These are phyloP conservation scores for Pseudonaja textilis DNA, from an alignment of 2,113 vertebrate species.

Conservation along the genomic window DNA sequence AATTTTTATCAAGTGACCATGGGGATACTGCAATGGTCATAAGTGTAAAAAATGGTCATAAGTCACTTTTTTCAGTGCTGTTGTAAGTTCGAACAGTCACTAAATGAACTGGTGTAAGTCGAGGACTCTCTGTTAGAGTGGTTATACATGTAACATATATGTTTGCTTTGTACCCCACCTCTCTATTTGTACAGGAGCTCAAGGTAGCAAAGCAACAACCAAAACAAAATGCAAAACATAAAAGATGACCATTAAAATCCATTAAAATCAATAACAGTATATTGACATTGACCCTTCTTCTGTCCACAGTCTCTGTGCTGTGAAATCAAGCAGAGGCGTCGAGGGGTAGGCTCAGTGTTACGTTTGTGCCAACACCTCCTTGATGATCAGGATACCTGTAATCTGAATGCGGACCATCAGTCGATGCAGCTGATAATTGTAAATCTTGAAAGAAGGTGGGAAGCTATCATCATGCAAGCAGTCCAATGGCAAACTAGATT, in stretches of 20 bases:
- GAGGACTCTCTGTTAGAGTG: neutral
- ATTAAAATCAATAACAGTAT: neutral
- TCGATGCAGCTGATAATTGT: conserved; percentile 91
- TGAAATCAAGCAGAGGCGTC: conserved; percentile 86
- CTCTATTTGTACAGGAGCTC: neutral
- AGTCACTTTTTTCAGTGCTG: too few relatives aligned
- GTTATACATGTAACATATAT: neutral
- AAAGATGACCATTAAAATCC: neutral
- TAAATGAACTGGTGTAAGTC: too few relatives aligned
- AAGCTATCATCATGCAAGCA: conserved; percentile 97
- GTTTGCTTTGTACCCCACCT: neutral
- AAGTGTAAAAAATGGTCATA: too few relatives aligned
- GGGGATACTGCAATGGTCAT: too few relatives aligned
- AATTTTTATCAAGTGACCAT: too few relatives aligned
- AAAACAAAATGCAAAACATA: neutral
- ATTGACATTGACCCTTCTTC: conserved; percentile 40
- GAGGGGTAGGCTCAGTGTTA: conserved; percentile 88
- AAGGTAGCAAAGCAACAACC: neutral
- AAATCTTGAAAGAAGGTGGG: conserved; percentile 96
- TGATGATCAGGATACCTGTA: conserved; percentile 82
- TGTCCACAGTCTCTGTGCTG: conserved; percentile 82
- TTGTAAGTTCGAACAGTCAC: too few relatives aligned
- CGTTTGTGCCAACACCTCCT: conserved; percentile 91
- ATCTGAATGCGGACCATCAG: conserved; percentile 85
- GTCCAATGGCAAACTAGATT: conserved; percentile 95